Evolutionary conservation across 2,113 vertebrate genomes (phyloP), one percentile per base, ranked within the genome.

Genomic region (Etheostoma cragini): DNA sequence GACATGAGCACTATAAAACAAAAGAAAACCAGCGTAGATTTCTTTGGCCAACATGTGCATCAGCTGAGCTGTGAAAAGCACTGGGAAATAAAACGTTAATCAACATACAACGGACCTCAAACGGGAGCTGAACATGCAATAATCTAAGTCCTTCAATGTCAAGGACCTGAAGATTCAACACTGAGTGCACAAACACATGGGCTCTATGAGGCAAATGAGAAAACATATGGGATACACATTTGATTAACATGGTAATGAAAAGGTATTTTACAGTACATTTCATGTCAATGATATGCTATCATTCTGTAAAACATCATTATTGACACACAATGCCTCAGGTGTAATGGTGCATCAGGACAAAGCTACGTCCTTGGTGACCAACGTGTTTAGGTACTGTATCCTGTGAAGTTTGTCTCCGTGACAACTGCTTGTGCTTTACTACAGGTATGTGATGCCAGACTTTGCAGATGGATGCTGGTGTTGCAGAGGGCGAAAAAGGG

Each of bases 91-190:
- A 47, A 62, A 64, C 62, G 60, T 50, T 8, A 22, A 78, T 85
- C 80, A 82, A 80, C 82, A 72, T 66, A 65, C 58, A 61, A 15
- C 33, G 45, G 49, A 71, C 26, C 74, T 58, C 26, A 12, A 68
- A 45, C 12, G 49, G 60, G 26, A 66, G 82, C 87, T 91, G 88
- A 86, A 81, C 24, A 75, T 74, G 91, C 89, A 91, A 73, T 73
- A 73, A 82, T 53, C 19, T 49, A n/a, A 72, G 78, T 66, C 65
- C 65, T 42, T 8, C 5, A 24, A 24, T 35, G 58, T 54, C 16
- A 46, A 69, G 26, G 13, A 22, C 15, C 8, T 61, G n/a, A 63
- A 46, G 21, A 26, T 26, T 26, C 26, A 26, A 26, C 26, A 26
- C 3, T 26, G 26, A 26, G 26, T 26, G 30, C 60, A 73, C 57